Base-by-base conservation (phyloP, 1,140 invertebrate species). In the Pogonomyrmex californicus region DNA sequence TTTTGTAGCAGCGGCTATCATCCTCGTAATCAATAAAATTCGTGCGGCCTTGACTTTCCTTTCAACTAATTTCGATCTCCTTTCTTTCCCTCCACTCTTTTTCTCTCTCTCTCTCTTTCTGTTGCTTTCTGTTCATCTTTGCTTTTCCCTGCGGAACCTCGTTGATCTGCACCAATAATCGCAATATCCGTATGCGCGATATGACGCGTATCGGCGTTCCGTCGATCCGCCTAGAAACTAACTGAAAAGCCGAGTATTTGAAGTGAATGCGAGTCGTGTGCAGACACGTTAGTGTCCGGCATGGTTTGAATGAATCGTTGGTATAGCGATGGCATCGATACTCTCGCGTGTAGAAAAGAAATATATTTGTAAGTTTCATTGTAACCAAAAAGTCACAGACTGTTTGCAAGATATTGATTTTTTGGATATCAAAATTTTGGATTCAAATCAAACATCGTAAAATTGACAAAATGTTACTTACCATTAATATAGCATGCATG, bases 91-190 rank as follows among this genome's bases (percentile, higher is more conserved):
- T 83, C 17, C 75, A 6, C 10, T 49, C n/a, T 83, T 23, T 23
- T 62, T 47, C 12, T n/a, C 12, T 76, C 6, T 60, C 14, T 71
- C 36, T 71, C 36, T 73, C n/a, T 66, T 41, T 60, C n/a, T 51
- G 44, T 82, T 10, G 56, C 47, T 56, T 78, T 86, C 66, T 30
- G 49, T 71, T 10, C 36, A 5, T 30, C 41, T 56, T 82, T 51
- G 14, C 12, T 56, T 60, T 17, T 85, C n/a, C 54, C 30, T 36
- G 47, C 51, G 56, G 30, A 87, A 77, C 75, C 79, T 62, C 56
- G 65, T 81, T 75, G 86, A 90, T 90, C 75, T 87, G 89, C 86
- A 86, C 88, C 86, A 88, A 88, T 90, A 90, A 90, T 70, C 88
- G 60, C 10, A 63, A 79, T 75, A 85, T 87, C 89, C 89, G 88